Base-by-base conservation (phyloP, 2,113 vertebrate genomes). In the Barbus barbus region DNA sequence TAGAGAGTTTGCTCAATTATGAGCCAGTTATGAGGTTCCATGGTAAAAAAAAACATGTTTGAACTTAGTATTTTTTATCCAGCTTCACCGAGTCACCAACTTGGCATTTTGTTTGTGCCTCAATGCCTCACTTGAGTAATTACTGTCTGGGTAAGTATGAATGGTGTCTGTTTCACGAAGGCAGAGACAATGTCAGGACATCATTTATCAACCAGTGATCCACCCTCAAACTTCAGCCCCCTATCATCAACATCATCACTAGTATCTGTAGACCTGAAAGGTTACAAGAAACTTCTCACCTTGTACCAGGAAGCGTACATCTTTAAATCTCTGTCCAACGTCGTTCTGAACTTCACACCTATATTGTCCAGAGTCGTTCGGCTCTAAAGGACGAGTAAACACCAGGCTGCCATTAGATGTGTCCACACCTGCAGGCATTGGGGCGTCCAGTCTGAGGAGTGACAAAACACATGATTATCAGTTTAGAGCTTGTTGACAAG, bases 351-450 rank as follows among this genome's bases (percentile, higher is more conserved):
- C 98, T 85, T 96, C 96, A 88, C 98, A 99, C 85, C 96, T 84
- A 0, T 98, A 99, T 81, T 95, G 95, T 74, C 97, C 98, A 31
- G 95, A 97, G 91, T 98, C 96, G 88, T 97, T 99, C 58, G 92
- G 95, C 88, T 95, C 95, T 93, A 99, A 78, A 0, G 97, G 96
- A 36, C 93, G 94, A 65, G 89, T 94, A 93, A 99, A 99, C 85
- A 95, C 91, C 71, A 99, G 93, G 87, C 93, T 97, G 80, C 94
- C 95, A 91, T 98, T 97, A 85, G 93, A 92, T 88, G 95, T 91
- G 14, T 94, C 85, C 82, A 97, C 92, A 20, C 97, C 96, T 36
- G 96, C 94, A 33, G 97, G 97, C 95, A 97, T 96, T 1, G 91
- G 89, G 61, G 94, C 95, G 89, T 97, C 96, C 93, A 96, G 92